phyloP scores from a whole-genome alignment of 2,888 invertebrate genomes.

The Drosophila eohydei region DNA sequence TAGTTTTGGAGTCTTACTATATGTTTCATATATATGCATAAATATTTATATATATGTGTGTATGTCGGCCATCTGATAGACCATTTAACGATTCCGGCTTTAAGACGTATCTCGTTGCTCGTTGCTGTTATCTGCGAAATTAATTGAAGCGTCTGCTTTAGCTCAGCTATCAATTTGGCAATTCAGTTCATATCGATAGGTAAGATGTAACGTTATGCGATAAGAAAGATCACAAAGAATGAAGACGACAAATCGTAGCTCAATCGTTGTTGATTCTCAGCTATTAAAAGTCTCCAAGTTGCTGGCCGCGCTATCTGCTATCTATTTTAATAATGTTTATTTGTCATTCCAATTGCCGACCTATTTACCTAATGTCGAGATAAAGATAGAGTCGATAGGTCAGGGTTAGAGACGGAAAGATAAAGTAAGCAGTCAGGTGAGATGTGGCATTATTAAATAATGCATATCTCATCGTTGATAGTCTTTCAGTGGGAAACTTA shows the following conservation, averaged over 20 bases:
- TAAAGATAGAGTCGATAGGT: slow-evolving; percentile 1
- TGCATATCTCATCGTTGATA: no score
- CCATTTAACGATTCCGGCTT: slow-evolving; percentile 17
- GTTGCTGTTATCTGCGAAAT: neutral
- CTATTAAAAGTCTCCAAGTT: no score
- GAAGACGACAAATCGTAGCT: no score
- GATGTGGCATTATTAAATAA: no score
- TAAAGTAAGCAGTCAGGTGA: neutral
- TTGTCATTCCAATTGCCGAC: neutral
- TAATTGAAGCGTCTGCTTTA: neutral
- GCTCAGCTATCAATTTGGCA: neutral
- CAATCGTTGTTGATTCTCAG: no score
- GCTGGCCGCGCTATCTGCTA: neutral
- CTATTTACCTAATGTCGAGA: neutral
- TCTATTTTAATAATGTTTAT: neutral
- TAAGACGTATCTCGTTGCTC: slow-evolving; percentile 11
- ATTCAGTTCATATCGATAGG: neutral
- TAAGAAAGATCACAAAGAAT: neutral
- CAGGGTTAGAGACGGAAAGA: neutral
- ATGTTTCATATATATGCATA: neutral
- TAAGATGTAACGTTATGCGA: neutral
- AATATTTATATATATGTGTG: neutral
- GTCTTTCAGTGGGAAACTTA: no score
- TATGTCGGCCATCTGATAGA: slow-evolving; percentile 13
- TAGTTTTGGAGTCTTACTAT: neutral